Conservation (phyloP, 1,140 invertebrate genomes). For the Sitodiplosis mosellana region DNA sequence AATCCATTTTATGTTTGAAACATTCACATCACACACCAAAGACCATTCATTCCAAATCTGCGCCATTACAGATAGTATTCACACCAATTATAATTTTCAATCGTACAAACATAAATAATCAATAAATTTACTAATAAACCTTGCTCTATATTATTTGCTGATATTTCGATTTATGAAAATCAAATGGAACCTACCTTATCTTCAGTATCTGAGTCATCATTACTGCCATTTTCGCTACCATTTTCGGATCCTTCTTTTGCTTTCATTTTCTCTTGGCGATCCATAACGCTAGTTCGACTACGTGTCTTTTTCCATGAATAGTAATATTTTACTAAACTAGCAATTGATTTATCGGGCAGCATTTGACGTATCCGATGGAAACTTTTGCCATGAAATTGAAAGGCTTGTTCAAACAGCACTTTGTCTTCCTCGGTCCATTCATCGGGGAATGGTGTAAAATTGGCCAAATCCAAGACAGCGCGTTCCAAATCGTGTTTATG, state of each 20-base stretch:
- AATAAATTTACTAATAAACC: neutral
- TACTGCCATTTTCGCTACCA: slow-evolving; percentile 51
- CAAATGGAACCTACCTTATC: slow-evolving; percentile 58
- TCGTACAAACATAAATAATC: neutral
- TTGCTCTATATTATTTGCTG: neutral
- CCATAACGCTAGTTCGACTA: slow-evolving; percentile 82
- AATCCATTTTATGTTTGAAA: too few relatives aligned
- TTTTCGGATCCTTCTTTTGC: slow-evolving; percentile 55
- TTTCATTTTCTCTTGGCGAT: slow-evolving; percentile 38
- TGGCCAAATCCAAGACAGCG: slow-evolving; percentile 80
- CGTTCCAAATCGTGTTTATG: slow-evolving; percentile 90
- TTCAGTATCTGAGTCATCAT: slow-evolving; percentile 72
- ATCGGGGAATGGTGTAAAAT: slow-evolving; percentile 94
- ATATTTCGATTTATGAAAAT: too few relatives aligned
- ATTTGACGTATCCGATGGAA: slow-evolving; percentile 95
- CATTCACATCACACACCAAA: too few relatives aligned
- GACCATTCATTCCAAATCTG: too few relatives aligned
- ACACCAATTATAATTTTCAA: neutral
- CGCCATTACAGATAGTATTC: too few relatives aligned
- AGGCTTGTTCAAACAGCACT: slow-evolving; percentile 94
- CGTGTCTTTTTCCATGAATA: slow-evolving; percentile 97
- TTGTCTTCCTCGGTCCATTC: slow-evolving; percentile 98
- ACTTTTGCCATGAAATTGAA: slow-evolving; percentile 95
- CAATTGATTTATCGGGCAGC: slow-evolving; percentile 93
- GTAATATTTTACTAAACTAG: slow-evolving; percentile 92